Evolutionary conservation across 2,888 invertebrate genomes (phyloP).

Genomic region (Tetheella fluctuosa): DNA sequence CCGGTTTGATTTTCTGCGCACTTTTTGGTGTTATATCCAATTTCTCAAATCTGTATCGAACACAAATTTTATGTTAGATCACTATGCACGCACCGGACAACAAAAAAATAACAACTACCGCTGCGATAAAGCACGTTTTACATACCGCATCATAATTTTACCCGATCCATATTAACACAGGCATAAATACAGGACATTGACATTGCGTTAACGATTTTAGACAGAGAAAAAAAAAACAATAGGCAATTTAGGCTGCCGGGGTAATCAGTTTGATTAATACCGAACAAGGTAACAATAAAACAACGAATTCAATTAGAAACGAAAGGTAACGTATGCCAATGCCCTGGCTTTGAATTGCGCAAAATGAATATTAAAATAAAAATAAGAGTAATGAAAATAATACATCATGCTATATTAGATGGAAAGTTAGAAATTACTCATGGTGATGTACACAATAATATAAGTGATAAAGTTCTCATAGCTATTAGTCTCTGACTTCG

Average conservation of each 20-base stretch:
- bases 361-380: conserved; percentile 79
- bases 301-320: conserved; percentile 81
- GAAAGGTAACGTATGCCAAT: conserved; percentile 90
- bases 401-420: conserved; percentile 82
- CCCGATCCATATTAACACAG: conserved; percentile 68
- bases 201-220: conserved; percentile 80
- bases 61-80: conserved; percentile 81
- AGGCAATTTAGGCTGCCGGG: conserved; percentile 79
- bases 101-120: conserved; percentile 37
- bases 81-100: conserved; percentile 68
- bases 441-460: conserved; percentile 73
- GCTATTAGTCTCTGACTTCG: conserved; percentile 73
- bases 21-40: conserved; percentile 99
- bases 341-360: conserved; percentile 91
- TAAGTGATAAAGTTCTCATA: conserved; percentile 77
- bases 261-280: conserved; percentile 84
- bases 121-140: conserved; percentile 49
- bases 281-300: conserved; percentile 80
- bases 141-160: conserved; percentile 47
- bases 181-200: conserved; percentile 88
- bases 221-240: conserved; percentile 78
- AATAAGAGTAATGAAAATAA: conserved; percentile 79
- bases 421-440: conserved; percentile 78
- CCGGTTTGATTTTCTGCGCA: conserved; percentile 99
- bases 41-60: conserved; percentile 97